phyloP scores from a whole-genome alignment of 1,140 invertebrate species.

The Tetramorium parvispinum region DNA sequence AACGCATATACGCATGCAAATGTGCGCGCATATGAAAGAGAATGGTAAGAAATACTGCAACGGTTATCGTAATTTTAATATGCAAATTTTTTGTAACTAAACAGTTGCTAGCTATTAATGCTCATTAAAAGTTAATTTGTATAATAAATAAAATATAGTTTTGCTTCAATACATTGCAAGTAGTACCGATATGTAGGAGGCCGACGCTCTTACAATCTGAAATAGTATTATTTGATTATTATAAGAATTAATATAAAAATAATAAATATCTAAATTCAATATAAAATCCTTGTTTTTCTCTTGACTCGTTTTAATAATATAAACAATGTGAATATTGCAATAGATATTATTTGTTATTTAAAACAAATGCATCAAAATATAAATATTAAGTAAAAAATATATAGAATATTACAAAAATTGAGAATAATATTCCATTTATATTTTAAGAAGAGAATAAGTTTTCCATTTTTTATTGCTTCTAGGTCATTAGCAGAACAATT shows the following conservation, averaged over 20 bases:
- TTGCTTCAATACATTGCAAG: slow-evolving; percentile 23
- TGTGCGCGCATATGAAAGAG: background rate
- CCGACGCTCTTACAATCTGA: slow-evolving; percentile 25
- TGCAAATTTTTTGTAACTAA: background rate
- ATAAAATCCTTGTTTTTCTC: background rate
- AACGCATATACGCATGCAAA: background rate
- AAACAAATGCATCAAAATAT: background rate
- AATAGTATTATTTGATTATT: slow-evolving; percentile 8
- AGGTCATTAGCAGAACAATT: background rate
- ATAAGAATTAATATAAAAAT: background rate
- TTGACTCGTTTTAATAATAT: background rate
- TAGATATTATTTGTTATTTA: background rate
- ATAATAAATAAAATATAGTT: background rate
- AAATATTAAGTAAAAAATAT: background rate
- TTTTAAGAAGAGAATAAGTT: background rate
- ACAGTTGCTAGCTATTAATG: background rate
- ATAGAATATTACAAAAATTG: background rate
- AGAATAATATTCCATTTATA: background rate
- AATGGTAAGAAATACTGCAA: background rate
- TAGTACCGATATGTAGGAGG: slow-evolving; percentile 24
- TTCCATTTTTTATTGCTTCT: background rate
- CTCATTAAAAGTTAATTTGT: background rate
- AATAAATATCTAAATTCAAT: background rate
- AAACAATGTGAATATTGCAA: background rate
- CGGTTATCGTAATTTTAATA: background rate